These are phyloP conservation scores for Drosophila heteroneura DNA, from an alignment of 2,888 invertebrate species.

Conservation along the genomic window DNA sequence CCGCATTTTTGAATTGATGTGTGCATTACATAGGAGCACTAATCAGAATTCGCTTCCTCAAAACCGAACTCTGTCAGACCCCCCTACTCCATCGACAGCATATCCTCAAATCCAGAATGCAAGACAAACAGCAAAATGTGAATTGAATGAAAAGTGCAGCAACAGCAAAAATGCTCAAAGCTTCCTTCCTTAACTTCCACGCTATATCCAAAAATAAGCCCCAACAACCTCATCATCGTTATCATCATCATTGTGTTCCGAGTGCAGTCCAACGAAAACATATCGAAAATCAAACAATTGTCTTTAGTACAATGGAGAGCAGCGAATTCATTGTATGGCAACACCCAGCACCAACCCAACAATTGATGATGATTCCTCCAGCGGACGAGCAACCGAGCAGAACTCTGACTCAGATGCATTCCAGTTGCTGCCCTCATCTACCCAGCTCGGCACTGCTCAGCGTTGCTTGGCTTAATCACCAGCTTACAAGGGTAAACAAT, in stretches of 20 bases:
- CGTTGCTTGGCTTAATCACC: conserved; percentile 76
- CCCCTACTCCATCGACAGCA: neutral
- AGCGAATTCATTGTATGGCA: conserved; percentile 59
- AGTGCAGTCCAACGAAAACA: conserved; percentile 54
- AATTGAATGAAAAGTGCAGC: conserved; percentile 69
- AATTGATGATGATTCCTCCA: conserved; percentile 64
- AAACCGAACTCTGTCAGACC: neutral
- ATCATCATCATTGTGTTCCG: conserved; percentile 21
- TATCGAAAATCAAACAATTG: conserved; percentile 81
- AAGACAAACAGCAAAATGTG: conserved; percentile 55
- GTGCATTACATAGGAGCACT: conserved; percentile 70
- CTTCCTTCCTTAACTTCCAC: conserved; percentile 1
- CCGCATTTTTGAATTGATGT: conserved; percentile 57
- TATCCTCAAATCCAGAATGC: conserved; percentile 17
- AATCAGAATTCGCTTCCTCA: conserved; percentile 56
- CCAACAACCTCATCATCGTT: neutral
- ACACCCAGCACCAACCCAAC: conserved; percentile 38
- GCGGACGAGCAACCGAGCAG: neutral
- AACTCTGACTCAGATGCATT: neutral
- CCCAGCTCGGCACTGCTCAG: conserved; percentile 9
- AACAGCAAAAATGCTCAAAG: conserved; percentile 53
- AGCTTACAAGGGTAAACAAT: conserved; percentile 80
- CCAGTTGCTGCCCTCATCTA: neutral
- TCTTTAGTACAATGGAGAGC: conserved; percentile 70
- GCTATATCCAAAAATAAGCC: neutral